These are phyloP conservation scores for Amphiura filiformis DNA, from an alignment of 35 echinoderm and acorn worm genomes.

Conservation along the genomic window DNA sequence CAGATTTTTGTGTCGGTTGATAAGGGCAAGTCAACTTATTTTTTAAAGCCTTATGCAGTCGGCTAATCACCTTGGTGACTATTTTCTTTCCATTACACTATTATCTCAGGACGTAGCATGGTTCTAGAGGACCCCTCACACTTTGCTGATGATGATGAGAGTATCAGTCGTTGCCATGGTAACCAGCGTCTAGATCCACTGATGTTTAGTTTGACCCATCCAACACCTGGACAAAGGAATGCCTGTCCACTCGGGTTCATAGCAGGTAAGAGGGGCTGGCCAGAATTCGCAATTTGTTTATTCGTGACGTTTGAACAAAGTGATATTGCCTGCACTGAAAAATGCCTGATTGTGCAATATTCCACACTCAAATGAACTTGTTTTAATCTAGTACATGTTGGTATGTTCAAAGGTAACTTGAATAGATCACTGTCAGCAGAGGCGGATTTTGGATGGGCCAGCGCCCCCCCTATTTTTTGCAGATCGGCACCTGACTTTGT, in stretches of 20 bases:
- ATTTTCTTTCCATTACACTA: not conserved
- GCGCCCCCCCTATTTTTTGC: too few species aligned
- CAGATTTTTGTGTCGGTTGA: too few species aligned
- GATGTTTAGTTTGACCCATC: conserved; percentile 45
- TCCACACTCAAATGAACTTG: not conserved
- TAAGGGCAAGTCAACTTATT: too few species aligned
- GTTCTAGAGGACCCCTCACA: conserved; percentile 43
- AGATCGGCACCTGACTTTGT: too few species aligned
- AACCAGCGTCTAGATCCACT: conserved; percentile 48
- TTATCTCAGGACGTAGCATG: conserved; percentile 34
- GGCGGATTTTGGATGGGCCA: too few species aligned
- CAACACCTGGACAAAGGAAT: conserved; percentile 59
- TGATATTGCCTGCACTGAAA: not conserved
- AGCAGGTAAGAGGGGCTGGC: not conserved
- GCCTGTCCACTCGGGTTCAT: conserved; percentile 28
- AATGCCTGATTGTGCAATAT: not conserved
- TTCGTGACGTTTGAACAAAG: too few species aligned
- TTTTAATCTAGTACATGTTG: not conserved
- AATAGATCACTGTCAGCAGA: not conserved
- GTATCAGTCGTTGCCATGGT: conserved; percentile 87
- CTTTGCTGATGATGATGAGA: conserved; percentile 48
- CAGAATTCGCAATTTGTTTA: not conserved
- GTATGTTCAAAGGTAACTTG: not conserved
- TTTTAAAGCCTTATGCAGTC: not conserved
- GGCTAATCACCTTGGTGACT: not conserved